These are phyloP conservation scores for Pampusana beccarii DNA, from an alignment of 2,113 vertebrate genomes.

Conservation along the genomic window DNA sequence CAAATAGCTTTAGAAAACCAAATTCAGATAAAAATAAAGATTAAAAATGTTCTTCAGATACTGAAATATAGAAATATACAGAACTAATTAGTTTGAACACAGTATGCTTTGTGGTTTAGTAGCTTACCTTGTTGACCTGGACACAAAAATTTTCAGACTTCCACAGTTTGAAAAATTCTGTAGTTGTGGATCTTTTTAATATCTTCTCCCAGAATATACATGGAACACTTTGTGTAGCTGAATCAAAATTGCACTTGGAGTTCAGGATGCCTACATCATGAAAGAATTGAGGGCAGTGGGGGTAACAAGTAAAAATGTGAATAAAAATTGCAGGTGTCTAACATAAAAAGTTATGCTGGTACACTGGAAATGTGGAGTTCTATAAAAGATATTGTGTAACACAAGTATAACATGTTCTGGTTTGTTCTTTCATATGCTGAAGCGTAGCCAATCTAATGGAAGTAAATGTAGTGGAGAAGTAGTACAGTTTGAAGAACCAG, in stretches of 20 bases:
- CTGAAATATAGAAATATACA: not conserved
- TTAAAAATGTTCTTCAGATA: not conserved
- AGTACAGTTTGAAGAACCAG: not conserved
- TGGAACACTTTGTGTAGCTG: not conserved
- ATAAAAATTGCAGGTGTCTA: not conserved
- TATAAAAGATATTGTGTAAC: not conserved
- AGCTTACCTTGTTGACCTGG: not conserved
- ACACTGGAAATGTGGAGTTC: not conserved
- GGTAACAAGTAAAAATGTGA: not conserved
- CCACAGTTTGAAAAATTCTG: not conserved
- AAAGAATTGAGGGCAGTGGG: not conserved
- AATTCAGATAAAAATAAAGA: not conserved
- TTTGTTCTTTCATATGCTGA: not conserved
- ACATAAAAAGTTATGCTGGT: not conserved
- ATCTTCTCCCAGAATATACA: not conserved
- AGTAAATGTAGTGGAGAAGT: not conserved
- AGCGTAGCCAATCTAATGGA: not conserved
- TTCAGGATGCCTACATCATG: not conserved
- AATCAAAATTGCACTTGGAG: not conserved
- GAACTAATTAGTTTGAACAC: not conserved
- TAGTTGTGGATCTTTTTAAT: not conserved
- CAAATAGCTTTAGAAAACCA: not conserved
- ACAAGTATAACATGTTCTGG: fast-evolving
- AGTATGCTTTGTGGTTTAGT: not conserved
- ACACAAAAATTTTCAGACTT: not conserved